Evolutionary conservation across 2,797 vertebrate species (phyloP), one percentile per base, ranked within the genome.

Genomic region (Chelon labrosus): DNA sequence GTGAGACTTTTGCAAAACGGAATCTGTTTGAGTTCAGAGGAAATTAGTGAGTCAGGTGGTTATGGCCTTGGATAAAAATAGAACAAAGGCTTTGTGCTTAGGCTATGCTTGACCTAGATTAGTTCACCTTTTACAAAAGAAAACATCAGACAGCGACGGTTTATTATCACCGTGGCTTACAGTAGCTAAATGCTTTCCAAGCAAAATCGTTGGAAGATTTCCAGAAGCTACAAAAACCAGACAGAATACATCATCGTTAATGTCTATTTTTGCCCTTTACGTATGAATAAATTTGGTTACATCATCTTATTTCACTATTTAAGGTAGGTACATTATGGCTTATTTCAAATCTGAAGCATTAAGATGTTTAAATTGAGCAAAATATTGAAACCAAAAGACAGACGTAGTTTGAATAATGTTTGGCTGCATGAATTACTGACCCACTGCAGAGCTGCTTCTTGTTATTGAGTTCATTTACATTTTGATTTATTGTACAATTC

Each of bases 101-200:
- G 72, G 75, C 77, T 62, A 57, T 9, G 62, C 59, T 68, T 84
- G 82, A 85, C 85, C 87, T 76, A 92, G 50, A 86, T 88, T 73
- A 79, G 58, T 56, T 90, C 75, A 79, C 67, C 77, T 79, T 84
- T 70, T 55, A 57, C 58, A 66, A 50, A 65, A 73, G 53, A 78
- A 80, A 85, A 83, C 62, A 79, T 55, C 56, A 70, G 52, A 44
- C 65, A 63, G 44, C 2, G 1, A 57, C 22, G 39, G 55, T 37
- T 31, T 31, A 31, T 31, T 31, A 7, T 31, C 31, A 31, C 31
- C 31, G 31, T 31, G 4, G 7, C 31, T 72, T 19, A 52, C 25
- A 27, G 63, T 10, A 58, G 44, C 35, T 64, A 42, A 71, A 78
- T 47, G 35, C 64, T 54, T 72, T 59, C 46, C 58, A 47, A 70